Conservation (phyloP, 2,888 invertebrate species). For the Apocheima hispidaria region DNA sequence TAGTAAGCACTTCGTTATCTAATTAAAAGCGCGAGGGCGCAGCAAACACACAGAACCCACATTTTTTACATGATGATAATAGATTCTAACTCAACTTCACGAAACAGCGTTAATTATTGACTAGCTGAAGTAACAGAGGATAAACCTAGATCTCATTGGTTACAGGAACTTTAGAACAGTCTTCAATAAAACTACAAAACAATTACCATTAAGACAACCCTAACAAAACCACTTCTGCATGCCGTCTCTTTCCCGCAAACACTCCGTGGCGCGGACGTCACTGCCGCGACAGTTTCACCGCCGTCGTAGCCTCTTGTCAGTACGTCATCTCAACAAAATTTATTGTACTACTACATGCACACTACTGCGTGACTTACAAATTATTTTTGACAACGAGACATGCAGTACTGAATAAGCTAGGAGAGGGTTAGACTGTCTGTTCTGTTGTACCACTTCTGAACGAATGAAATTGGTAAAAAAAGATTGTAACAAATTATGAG, state of each 20-base stretch:
- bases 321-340: slow-evolving; percentile 6
- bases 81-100: neutral
- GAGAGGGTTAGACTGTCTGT: too few species aligned
- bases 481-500: too few species aligned
- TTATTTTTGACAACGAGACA: neutral
- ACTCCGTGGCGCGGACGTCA: slow-evolving; percentile 23
- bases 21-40: too few species aligned
- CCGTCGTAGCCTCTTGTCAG: slow-evolving; percentile 1
- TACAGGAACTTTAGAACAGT: too few species aligned
- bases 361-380: neutral
- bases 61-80: too few species aligned
- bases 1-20: too few species aligned
- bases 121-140: too few species aligned
- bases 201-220: slow-evolving; percentile 10
- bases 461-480: too few species aligned
- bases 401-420: neutral
- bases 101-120: too few species aligned
- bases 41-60: too few species aligned
- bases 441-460: too few species aligned
- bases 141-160: too few species aligned
- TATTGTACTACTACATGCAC: neutral
- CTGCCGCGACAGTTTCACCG: slow-evolving; percentile 26
- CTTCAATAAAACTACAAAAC: neutral
- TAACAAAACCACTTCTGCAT: slow-evolving; percentile 7
- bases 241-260: slow-evolving; percentile 19